Conservation (phyloP, 2,113 vertebrate species). For the Rutilus rutilus region DNA sequence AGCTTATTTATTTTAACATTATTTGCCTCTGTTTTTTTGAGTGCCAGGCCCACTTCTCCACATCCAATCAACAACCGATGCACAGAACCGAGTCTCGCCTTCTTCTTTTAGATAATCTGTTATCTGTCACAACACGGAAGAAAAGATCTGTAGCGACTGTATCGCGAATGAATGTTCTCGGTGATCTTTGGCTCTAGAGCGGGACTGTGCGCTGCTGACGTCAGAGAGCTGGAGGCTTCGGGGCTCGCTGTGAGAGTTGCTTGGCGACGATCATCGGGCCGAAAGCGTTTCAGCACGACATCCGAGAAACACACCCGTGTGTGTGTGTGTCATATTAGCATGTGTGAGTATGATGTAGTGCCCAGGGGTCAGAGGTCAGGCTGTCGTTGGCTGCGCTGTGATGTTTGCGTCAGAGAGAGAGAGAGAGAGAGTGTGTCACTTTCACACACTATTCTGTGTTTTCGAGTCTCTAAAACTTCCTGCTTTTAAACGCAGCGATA, state of each 20-base stretch:
- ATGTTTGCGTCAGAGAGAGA: slow-evolving; percentile 11
- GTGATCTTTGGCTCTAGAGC: no score
- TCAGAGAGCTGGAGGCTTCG: slow-evolving; percentile 25
- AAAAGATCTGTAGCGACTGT: no score
- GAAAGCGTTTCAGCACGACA: not conserved
- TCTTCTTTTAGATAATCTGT: no score
- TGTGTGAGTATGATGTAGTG: slow-evolving; percentile 4
- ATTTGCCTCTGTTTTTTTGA: no score
- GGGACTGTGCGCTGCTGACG: not conserved
- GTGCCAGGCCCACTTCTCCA: no score
- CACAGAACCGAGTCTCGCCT: no score
- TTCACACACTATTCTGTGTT: not conserved
- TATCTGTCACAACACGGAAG: no score
- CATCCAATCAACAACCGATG: no score
- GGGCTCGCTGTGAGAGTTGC: not conserved
- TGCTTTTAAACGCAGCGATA: not conserved
- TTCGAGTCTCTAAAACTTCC: not conserved
- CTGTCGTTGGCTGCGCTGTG: not conserved
- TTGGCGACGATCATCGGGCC: not conserved
- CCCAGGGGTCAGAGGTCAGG: slow-evolving; percentile 23
- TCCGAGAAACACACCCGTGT: not conserved
- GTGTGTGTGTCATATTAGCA: not conserved
- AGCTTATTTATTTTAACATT: no score
- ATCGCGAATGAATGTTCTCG: no score
- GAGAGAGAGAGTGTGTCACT: not conserved